phyloP scores from a whole-genome alignment of 1,140 invertebrate genomes.

The Cecropterus lyciades region DNA sequence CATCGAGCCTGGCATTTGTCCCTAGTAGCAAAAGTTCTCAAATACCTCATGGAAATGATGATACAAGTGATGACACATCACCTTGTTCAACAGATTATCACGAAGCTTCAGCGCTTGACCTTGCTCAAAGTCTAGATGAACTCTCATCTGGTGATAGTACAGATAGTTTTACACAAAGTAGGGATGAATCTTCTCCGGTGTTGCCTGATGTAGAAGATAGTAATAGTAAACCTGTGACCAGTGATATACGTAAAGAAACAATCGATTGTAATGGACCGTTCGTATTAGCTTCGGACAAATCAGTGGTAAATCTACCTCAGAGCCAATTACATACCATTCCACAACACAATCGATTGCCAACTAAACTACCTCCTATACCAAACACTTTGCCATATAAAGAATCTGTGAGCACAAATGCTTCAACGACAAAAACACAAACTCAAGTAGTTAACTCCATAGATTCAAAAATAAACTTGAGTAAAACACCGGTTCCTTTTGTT shows the following conservation, averaged over 20 bases:
- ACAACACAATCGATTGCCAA: slow-evolving; percentile 49
- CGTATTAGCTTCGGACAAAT: slow-evolving; percentile 42
- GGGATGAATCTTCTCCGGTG: slow-evolving; percentile 66
- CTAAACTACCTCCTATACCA: slow-evolving; percentile 48
- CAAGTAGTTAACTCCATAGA: slow-evolving; percentile 14
- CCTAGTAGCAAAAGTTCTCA: slow-evolving; percentile 75
- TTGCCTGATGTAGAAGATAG: slow-evolving; percentile 44
- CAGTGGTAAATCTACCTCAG: slow-evolving; percentile 52
- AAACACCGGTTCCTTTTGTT: slow-evolving; percentile 16
- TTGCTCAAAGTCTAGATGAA: slow-evolving; percentile 73
- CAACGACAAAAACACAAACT: slow-evolving; percentile 22
- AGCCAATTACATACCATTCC: slow-evolving; percentile 68
- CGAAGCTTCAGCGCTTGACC: slow-evolving; percentile 76
- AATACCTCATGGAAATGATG: slow-evolving; percentile 53
- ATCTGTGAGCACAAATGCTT: slow-evolving; percentile 31
- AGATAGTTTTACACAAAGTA: slow-evolving; percentile 73
- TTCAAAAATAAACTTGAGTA: slow-evolving; percentile 15
- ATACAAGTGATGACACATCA: slow-evolving; percentile 76
- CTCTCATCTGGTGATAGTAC: slow-evolving; percentile 70
- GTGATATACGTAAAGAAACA: slow-evolving; percentile 42
- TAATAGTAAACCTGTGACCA: slow-evolving; percentile 39
- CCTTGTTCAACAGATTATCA: slow-evolving; percentile 78
- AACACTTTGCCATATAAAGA: slow-evolving; percentile 43
- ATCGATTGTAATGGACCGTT: slow-evolving; percentile 45
- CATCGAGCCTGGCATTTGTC: slow-evolving; percentile 76